Base-by-base conservation (phyloP, 2,797 vertebrate genomes). In the Acrossocheilus wenchowensis region DNA sequence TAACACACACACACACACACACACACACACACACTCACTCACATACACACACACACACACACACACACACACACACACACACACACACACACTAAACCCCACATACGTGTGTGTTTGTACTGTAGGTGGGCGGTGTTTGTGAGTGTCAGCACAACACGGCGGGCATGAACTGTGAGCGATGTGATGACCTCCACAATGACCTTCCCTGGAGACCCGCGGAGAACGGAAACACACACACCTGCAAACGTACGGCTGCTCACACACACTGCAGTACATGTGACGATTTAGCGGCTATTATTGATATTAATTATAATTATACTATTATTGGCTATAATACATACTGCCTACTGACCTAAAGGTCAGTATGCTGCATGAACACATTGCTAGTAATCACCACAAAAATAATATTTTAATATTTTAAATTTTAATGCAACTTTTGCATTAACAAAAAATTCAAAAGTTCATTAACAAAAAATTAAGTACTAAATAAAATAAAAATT, bases 131-230 rank as follows among this genome's bases (percentile, higher is more conserved):
- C 0, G 94, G 93, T 6, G 89, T 86, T 85, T 99, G 98, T 0
- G 90, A 95, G 62, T 99, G 98, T 88, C 96, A 97, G 82, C 98
- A 99, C 90, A 96, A 99, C 93, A 99, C 98, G 0, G 97, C 94
- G 0, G 98, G 98, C 0, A 88, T 95, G 21, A 95, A 96, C 91
- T 99, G 98, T 52, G 96, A 97, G 43, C 95, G 83, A 43, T 99
- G 98, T 0, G 96, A 95, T 0, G 94, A 96, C 5, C 93, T 97
- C 86, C 97, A 96, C 94, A 97, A 97, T 0, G 94, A 97, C 90
- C 94, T 84, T 43, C 97, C 98, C 0, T 99, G 98, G 98, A 96
- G 92, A 1, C 94, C 96, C 0, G 98, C 98, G 0, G 95, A 95
- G 75, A 96, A 95, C 52, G 36, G 83, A 30, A 87, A 97, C 50